These are phyloP conservation scores for Pollimyrus isidori DNA, from an alignment of 2,113 vertebrate genomes.

Conservation along the genomic window DNA sequence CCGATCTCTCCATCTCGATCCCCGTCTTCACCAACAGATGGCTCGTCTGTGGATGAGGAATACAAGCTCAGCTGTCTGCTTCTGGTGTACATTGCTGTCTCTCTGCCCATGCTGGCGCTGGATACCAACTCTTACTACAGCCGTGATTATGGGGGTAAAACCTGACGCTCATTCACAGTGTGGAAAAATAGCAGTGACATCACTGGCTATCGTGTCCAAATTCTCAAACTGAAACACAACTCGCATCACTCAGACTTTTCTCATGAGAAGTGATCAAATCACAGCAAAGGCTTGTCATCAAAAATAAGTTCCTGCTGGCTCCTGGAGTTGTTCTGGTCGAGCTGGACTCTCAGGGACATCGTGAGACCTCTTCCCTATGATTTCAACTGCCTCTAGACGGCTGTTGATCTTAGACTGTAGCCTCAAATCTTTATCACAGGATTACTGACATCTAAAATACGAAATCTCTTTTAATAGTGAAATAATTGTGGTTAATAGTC, in stretches of 20 bases:
- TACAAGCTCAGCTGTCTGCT: constrained; percentile 79
- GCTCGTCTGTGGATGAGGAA: constrained; percentile 72
- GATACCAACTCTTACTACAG: constrained; percentile 71
- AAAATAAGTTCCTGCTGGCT: not conserved
- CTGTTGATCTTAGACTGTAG: not conserved
- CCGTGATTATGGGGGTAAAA: constrained; percentile 73
- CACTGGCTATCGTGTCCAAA: not conserved
- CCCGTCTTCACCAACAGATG: constrained; percentile 54
- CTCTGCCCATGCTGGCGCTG: constrained; percentile 70
- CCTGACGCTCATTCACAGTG: not conserved
- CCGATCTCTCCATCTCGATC: not conserved
- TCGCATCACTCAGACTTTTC: not conserved
- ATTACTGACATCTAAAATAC: not conserved
- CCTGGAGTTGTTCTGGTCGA: not conserved
- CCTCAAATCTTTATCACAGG: not conserved
- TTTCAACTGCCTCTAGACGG: not conserved
- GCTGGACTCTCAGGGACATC: not conserved
- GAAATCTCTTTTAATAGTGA: not conserved
- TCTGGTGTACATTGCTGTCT: constrained; percentile 77
- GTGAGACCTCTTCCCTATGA: not conserved
- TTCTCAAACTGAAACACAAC: not conserved
- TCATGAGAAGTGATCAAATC: not conserved
- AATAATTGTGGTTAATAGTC: not conserved
- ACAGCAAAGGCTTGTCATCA: not conserved
- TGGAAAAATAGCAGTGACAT: not conserved